Conservation (phyloP, 2,797 vertebrate species). For the Centroberyx gerrardi region DNA sequence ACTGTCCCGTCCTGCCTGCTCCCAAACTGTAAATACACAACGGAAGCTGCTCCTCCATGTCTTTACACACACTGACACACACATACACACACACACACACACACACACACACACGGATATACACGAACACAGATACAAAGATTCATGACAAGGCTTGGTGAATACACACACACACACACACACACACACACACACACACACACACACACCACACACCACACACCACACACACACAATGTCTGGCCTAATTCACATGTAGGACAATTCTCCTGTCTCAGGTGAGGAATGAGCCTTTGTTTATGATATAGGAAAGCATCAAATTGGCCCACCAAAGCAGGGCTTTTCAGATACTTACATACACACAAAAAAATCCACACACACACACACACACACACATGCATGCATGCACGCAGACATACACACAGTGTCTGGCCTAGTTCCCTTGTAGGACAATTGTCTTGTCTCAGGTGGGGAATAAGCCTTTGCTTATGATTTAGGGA, state of each 20-base stretch:
- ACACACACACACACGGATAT: background rate
- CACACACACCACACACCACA: background rate
- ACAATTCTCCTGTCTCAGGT: constrained; percentile 54
- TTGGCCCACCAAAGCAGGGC: constrained; percentile 7
- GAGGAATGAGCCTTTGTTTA: constrained; percentile 47
- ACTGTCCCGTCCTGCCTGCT: constrained; percentile 8
- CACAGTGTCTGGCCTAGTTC: constrained; percentile 54
- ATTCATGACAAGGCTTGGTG: no score
- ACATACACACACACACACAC: background rate
- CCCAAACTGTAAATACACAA: constrained; percentile 32
- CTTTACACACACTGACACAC: background rate
- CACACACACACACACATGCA: constrained; percentile 5
- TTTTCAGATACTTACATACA: constrained; percentile 3
- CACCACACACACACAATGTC: constrained; percentile 23
- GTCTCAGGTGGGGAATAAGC: constrained; percentile 50
- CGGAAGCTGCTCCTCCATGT: constrained; percentile 1
- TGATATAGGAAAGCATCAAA: constrained; percentile 38
- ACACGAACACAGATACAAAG: constrained; percentile 5
- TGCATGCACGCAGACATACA: constrained; percentile 21
- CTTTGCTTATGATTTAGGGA: constrained; percentile 56
- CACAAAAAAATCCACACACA: background rate
- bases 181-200: background rate
- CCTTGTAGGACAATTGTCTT: constrained; percentile 39
- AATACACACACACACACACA: background rate
- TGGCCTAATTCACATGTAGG: constrained; percentile 63